Evolutionary conservation across 2,888 invertebrate species (phyloP), one percentile per base, ranked within the genome.

Genomic region (Pseudococcus jackbeardsleyi): DNA sequence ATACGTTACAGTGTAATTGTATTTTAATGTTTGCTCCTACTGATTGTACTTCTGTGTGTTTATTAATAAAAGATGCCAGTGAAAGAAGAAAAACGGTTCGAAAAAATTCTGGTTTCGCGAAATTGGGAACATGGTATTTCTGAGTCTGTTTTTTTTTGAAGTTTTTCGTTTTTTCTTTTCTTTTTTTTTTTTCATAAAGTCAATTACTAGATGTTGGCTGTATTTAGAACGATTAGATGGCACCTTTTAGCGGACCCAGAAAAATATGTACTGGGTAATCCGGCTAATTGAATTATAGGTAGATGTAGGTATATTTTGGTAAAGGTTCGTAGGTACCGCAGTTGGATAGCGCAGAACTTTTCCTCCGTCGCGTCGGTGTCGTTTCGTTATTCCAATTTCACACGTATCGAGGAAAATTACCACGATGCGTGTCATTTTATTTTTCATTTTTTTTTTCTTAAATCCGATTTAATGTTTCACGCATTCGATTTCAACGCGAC

Each of bases 381-480:
- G 5, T 64, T 19, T 68, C 26, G 2, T 68, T 12, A 26, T 9
- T 68, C 26, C 26, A 68, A 68, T 68, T 68, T 68, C 68, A 68
- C 26, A 68, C 68, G 19, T 26, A 68, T 68, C 26, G 22, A 26
- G 9, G 68, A 68, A 68, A 68, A 68, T 68, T 68, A 68, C 22
- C 22, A 26, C 68, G 68, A 68, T 68, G 68, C 68, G 68, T 68
- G 26, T 68, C 68, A 68, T 54, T 54, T 54, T 6, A 54, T 54
- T 54, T 54, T 54, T 54, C n/a, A 54, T 54, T 54, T 54, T 54
- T 54, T 54, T 54, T 68, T n/a, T n/a, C n/a, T n/a, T n/a, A n/a
- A 68, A 68, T 68, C 68, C 68, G 68, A 26, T 4, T 19, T 22
- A 26, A 9, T 42, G 17, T n/a, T 77, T n/a, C 77, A 77, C 54